Percentiles rank a stretch among this genome's conserved stretches.
Evolutionary conservation across 2,113 vertebrate species (phyloP).

Genomic region (Myocastor coypus): DNA sequence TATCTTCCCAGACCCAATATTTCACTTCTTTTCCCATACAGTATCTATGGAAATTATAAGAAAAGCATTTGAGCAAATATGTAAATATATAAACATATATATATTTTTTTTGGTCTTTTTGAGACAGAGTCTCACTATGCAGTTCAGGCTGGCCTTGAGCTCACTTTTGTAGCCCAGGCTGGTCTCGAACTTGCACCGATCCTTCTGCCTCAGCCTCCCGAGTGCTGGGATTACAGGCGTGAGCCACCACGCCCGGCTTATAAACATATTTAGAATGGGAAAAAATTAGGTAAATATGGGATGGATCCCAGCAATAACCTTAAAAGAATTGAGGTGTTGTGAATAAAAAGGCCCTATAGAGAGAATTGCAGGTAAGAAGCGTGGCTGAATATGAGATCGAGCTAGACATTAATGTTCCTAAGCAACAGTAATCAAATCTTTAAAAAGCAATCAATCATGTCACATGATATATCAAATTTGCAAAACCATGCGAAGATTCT

Average conservation of each 20-base stretch:
- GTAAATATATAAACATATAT: not conserved
- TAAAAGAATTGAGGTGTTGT: not conserved
- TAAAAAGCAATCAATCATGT: not conserved
- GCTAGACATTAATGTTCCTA: not conserved
- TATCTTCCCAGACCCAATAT: no score
- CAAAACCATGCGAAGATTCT: not conserved
- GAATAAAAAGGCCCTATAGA: not conserved
- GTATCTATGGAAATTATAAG: not conserved
- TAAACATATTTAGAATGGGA: not conserved
- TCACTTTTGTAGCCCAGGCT: no score
- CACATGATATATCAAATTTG: not conserved
- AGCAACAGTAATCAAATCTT: not conserved
- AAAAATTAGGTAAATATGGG: not conserved
- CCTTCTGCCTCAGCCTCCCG: no score
- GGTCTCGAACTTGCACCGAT: no score
- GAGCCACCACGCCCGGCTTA: no score
- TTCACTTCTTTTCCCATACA: not conserved
- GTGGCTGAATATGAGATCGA: not conserved
- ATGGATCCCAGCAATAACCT: not conserved
- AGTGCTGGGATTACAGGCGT: no score
- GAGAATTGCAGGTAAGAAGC: not conserved
- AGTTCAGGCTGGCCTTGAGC: no score
- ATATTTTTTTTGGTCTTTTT: no score
- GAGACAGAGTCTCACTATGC: no score
- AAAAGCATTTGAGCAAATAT: not conserved